Evolutionary conservation across 64 coral and sea anemone species (phyloP).

Genomic region (Montipora efflorescens): DNA sequence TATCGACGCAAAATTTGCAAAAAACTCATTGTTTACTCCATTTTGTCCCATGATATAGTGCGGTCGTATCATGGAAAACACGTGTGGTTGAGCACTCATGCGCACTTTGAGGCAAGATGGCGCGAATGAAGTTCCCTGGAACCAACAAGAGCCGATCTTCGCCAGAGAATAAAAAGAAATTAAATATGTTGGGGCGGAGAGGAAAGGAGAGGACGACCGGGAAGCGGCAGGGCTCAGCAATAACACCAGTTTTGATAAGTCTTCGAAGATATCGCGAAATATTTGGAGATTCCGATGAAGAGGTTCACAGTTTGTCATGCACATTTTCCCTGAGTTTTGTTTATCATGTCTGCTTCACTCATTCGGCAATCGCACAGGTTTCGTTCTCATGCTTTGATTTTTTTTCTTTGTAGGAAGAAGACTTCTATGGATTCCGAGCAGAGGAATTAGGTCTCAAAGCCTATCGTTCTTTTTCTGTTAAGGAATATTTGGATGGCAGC

Average conservation of each 20-base stretch:
- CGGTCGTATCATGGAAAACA: conserved; percentile 42
- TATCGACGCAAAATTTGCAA: neutral
- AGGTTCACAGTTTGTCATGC: conserved; percentile 69
- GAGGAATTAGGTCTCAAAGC: conserved; percentile 93
- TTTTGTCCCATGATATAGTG: conserved; percentile 71
- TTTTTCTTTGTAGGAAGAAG: conserved; percentile 79
- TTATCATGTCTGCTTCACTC: conserved; percentile 18
- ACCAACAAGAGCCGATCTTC: conserved; percentile 68
- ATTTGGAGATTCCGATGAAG: conserved; percentile 98
- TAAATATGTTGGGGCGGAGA: conserved; percentile 59
- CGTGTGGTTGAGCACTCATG: conserved; percentile 73
- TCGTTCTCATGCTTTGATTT: neutral
- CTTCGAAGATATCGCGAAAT: conserved; percentile 94
- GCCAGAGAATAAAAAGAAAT: conserved; percentile 71
- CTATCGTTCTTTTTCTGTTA: conserved; percentile 70
- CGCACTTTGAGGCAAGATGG: conserved; percentile 91
- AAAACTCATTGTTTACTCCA: conserved; percentile 21
- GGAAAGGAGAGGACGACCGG: conserved; percentile 23
- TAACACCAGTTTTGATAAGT: conserved; percentile 78
- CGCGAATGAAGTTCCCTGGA: conserved; percentile 96
- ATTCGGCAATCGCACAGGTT: conserved; percentile 7
- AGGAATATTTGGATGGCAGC: conserved; percentile 38
- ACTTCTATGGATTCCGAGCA: conserved; percentile 92
- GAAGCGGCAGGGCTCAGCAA: conserved; percentile 41
- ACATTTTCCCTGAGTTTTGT: conserved; percentile 66